Evolutionary conservation across 2,113 vertebrate species (phyloP).

Genomic region (Excalfactoria chinensis): DNA sequence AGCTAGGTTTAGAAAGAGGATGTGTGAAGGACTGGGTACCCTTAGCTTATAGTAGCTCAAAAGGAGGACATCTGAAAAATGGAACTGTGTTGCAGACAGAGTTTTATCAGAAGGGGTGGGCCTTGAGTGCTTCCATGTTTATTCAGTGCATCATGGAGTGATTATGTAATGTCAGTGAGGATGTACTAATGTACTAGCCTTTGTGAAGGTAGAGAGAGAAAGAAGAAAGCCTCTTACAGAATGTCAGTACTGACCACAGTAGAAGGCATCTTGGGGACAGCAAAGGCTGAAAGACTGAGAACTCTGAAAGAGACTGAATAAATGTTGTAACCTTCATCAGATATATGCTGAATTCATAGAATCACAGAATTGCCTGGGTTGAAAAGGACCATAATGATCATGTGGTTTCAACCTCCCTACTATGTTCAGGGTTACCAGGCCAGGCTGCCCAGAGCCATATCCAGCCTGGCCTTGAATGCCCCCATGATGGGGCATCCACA

Average conservation of each 20-base stretch:
- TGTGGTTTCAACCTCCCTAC: too few relatives aligned
- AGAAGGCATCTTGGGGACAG: not conserved
- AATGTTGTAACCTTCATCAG: not conserved
- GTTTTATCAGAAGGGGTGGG: not conserved
- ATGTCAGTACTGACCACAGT: accelerated
- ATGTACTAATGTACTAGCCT: not conserved
- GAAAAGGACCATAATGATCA: too few relatives aligned
- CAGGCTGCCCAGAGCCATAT: too few relatives aligned
- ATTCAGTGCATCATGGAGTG: not conserved
- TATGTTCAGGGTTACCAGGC: too few relatives aligned
- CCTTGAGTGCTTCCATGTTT: not conserved
- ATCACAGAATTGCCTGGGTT: too few relatives aligned
- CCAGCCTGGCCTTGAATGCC: too few relatives aligned
- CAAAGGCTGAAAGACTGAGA: not conserved
- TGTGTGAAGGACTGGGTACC: accelerated
- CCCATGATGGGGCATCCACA: too few relatives aligned
- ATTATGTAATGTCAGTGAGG: not conserved
- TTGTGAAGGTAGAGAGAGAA: not conserved
- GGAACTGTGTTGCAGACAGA: not conserved
- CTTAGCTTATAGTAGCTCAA: not conserved
- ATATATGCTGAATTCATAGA: not conserved
- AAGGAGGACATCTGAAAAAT: not conserved
- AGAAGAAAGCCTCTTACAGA: not conserved
- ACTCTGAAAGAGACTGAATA: not conserved
- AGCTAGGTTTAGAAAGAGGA: not conserved